Evolutionary conservation across 2,888 invertebrate species (phyloP).

Genomic region (Linnaemya vulpina): DNA sequence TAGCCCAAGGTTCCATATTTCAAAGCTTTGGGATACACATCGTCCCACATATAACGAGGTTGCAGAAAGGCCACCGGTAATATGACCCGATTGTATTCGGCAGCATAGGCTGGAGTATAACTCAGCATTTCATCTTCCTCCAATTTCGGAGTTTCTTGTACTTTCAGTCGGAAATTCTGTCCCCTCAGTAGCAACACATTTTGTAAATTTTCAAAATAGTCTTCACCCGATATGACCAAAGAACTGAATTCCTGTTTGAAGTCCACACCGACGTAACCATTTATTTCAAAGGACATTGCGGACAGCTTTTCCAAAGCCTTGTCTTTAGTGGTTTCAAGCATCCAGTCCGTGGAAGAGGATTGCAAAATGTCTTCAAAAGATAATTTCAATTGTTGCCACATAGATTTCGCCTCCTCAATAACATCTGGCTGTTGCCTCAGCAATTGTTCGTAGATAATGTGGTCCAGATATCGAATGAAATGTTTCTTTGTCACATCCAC

Average conservation of each 20-base stretch:
- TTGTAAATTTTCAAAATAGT: constrained; percentile 77
- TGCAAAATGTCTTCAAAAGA: constrained; percentile 75
- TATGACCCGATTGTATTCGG: constrained; percentile 76
- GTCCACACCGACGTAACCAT: constrained; percentile 73
- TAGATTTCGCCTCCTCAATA: constrained; percentile 70
- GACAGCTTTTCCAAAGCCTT: constrained; percentile 77
- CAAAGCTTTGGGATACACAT: constrained; percentile 77
- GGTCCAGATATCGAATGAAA: constrained; percentile 78
- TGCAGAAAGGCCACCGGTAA: constrained; percentile 78
- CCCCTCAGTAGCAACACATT: constrained; percentile 75
- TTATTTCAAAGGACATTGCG: constrained; percentile 76
- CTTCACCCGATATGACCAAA: constrained; percentile 75
- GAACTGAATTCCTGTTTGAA: constrained; percentile 75
- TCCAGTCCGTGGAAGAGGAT: constrained; percentile 72
- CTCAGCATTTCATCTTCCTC: constrained; percentile 69
- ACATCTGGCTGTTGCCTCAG: constrained; percentile 49
- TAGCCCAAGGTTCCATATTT: constrained; percentile 79
- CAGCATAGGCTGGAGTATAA: constrained; percentile 75
- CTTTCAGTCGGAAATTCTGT: constrained; percentile 71
- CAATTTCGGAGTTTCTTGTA: constrained; percentile 72
- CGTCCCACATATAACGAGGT: constrained; percentile 79
- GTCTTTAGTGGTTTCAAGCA: constrained; percentile 73
- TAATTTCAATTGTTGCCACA: constrained; percentile 77
- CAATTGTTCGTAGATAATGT: constrained; percentile 76
- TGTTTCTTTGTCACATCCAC: constrained; percentile 73